Percentiles rank a stretch among this genome's conserved stretches.
phyloP scores from a whole-genome alignment of 2,113 vertebrate species.

The Tricholaema leucomelas region DNA sequence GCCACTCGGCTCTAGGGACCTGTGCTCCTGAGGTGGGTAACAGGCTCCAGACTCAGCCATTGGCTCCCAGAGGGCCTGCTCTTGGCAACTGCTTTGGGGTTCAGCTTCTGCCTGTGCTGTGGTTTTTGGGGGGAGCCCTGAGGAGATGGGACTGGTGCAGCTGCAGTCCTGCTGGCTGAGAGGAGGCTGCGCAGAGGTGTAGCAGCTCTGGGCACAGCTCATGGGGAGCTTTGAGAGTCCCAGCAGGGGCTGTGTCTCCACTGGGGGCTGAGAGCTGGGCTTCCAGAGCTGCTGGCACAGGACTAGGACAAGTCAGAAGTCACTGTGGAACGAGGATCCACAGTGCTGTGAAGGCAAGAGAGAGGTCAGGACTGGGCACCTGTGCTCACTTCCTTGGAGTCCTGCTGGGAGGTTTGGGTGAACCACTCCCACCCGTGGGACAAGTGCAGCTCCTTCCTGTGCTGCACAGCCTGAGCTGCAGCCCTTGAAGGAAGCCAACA shows the following conservation, averaged over 20 bases:
- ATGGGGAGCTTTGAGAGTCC: not conserved
- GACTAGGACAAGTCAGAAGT: not conserved
- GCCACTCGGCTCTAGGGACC: not conserved
- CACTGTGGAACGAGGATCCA: not conserved
- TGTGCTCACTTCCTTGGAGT: not conserved
- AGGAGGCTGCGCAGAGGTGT: accelerated
- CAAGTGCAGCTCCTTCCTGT: not conserved
- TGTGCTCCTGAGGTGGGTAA: not conserved
- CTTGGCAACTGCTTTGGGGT: not conserved
- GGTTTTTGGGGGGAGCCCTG: not conserved
- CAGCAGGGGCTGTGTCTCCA: not conserved
- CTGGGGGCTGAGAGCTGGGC: not conserved
- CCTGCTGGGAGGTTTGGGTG: not conserved
- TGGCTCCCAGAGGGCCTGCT: not conserved
- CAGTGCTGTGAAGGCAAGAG: not conserved
- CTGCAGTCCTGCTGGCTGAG: not conserved
- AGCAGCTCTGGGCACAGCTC: not conserved
- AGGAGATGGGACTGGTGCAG: not conserved
- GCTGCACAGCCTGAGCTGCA: not conserved
- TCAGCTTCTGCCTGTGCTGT: not conserved
- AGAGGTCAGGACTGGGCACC: not conserved
- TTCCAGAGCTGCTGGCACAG: not conserved
- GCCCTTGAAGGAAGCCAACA: not conserved
- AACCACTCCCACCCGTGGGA: accelerated
- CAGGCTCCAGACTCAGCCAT: not conserved